phyloP scores from a whole-genome alignment of 2,797 vertebrate species.

The Chaetophractus vellerosus region DNA sequence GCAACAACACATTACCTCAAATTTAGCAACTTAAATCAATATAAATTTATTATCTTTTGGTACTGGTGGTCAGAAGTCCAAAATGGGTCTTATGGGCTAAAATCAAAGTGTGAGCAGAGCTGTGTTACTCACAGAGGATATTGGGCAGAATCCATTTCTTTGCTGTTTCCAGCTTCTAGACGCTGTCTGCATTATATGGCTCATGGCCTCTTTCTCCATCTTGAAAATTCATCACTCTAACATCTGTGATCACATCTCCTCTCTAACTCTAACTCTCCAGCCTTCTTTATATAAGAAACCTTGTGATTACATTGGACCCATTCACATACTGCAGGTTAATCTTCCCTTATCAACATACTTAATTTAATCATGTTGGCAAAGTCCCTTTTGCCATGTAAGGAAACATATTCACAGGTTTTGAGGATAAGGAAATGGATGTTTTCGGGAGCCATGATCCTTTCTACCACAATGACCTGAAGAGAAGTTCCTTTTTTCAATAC shows the following conservation, averaged over 20 bases:
- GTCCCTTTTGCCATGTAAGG: rapidly evolving
- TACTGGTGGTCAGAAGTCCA: not conserved
- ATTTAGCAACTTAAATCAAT: not conserved
- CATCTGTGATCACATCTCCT: not conserved
- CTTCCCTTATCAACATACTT: not conserved
- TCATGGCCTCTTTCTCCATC: no score
- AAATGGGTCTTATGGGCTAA: not conserved
- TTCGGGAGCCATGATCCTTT: not conserved
- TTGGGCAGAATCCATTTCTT: not conserved
- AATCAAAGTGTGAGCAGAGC: not conserved
- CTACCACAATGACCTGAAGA: not conserved
- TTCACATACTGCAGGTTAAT: not conserved
- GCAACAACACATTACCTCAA: not conserved
- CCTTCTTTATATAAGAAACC: not conserved
- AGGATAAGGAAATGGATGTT: not conserved
- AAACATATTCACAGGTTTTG: not conserved
- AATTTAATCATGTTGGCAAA: rapidly evolving
- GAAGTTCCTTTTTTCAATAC: not conserved
- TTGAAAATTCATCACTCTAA: not conserved
- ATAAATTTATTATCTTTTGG: not conserved
- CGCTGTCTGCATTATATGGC: not conserved
- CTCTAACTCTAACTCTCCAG: not conserved
- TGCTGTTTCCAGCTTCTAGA: not conserved
- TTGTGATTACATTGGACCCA: not conserved
- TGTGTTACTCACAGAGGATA: not conserved